Base-by-base conservation (phyloP, 2,113 vertebrate species). In the Neomonachus schauinslandi region DNA sequence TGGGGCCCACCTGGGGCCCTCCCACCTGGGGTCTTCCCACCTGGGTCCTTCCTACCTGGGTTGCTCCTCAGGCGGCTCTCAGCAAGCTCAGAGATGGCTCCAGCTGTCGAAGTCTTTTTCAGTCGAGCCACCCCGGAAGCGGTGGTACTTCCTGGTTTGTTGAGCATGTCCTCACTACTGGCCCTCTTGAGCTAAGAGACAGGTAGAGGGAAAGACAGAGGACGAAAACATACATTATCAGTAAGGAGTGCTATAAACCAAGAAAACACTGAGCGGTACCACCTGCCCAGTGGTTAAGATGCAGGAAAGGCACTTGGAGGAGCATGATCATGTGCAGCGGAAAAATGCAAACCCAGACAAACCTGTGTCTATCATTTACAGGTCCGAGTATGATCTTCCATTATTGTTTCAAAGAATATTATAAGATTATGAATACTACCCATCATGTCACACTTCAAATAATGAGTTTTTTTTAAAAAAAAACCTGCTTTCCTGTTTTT, bases 101-200 rank as follows among this genome's bases (percentile, higher is more conserved):
- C 99, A 0, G 99, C 98, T 3, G 99, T 99, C 55, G 99, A 98
- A 0, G 99, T 99, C 97, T 99, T 99, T 98, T 99, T 99, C 98
- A 99, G 98, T 2, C 99, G 98, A 19, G 98, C 99, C 1, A 97
- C 98, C 5, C 98, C 98, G 0, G 98, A 92, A 13, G 98, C 96
- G 4, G 98, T 33, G 4, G 98, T 94, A 11, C 98, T 90, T 3
- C 99, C 98, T 0, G 99, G 99, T 91, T 99, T 99, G 31, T 98
- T 99, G 98, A 99, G 98, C 96, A 98, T 99, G 97, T 99, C 99
- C 55, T 99, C 99, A 0, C 99, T 99, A 98, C 99, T 99, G 24
- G 99, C 99, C 97, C 99, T 98, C 98, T 99, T 99, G 97, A 99
- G 98, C 99, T 99, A 94, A 9, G 42, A 91, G 18, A 76, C 51